Percentiles rank a stretch among this genome's conserved stretches.
Evolutionary conservation across 2,888 invertebrate genomes (phyloP).

Genomic region (Margaritifera margaritifera): DNA sequence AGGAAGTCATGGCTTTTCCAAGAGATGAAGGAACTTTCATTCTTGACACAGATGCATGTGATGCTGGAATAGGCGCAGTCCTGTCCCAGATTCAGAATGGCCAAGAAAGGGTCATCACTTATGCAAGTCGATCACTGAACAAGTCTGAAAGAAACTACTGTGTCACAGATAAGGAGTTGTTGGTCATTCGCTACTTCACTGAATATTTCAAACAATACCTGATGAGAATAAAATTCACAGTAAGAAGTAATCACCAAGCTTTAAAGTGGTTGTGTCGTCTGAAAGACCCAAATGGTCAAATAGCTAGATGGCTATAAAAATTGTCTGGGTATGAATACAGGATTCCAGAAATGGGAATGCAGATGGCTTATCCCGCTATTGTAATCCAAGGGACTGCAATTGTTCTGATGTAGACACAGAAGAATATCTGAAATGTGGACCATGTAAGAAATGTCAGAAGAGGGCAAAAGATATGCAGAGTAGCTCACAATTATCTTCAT

Average conservation of each 20-base stretch:
- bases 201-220: constrained; percentile 29
- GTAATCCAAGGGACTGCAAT: constrained; percentile 16
- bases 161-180: constrained; percentile 21
- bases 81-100: constrained; percentile 21
- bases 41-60: constrained; percentile 32
- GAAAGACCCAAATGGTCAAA: constrained; percentile 7
- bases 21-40: constrained; percentile 13
- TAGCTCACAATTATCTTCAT: too few relatives aligned
- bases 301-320: constrained; percentile 20
- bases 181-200: constrained; percentile 15
- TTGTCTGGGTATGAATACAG: constrained; percentile 9
- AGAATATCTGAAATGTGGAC: constrained; percentile 18
- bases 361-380: constrained; percentile 13
- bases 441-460: constrained; percentile 6
- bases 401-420: constrained; percentile 7
- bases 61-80: constrained; percentile 25
- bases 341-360: constrained; percentile 11
- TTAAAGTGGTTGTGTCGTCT: constrained; percentile 13
- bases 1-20: constrained; percentile 22
- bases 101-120: constrained; percentile 21
- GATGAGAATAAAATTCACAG: constrained; percentile 12
- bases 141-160: constrained; percentile 25
- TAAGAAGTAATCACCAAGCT: constrained; percentile 16
- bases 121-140: constrained; percentile 24
- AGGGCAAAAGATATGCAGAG: neutral